Conservation (phyloP, 2,888 invertebrate genomes). For the Fabriciana adippe region DNA sequence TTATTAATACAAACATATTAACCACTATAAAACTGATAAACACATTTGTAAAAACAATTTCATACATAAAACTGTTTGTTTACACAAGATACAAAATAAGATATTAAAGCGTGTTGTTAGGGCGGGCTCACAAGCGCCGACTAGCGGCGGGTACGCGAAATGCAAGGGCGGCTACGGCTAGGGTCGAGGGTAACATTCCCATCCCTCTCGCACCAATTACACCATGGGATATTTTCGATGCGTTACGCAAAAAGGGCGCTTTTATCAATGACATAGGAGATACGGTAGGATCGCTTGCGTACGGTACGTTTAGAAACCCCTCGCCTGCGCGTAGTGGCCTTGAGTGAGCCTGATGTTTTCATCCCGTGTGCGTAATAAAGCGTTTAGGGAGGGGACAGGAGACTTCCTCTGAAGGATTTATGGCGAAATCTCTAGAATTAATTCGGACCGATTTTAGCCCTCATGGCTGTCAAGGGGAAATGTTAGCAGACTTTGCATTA, state of each 20-base stretch:
- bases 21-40: constrained; percentile 48
- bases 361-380: constrained; percentile 79
- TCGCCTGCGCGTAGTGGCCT: constrained; percentile 68
- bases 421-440: constrained; percentile 75
- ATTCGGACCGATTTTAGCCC: constrained; percentile 68
- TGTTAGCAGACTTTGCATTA: constrained; percentile 47
- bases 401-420: constrained; percentile 78
- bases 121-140: constrained; percentile 75
- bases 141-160: constrained; percentile 68
- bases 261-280: constrained; percentile 78
- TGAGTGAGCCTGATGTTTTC: constrained; percentile 78
- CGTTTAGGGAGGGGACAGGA: constrained; percentile 75
- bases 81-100: constrained; percentile 68
- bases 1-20: constrained; percentile 30
- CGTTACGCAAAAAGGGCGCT: constrained; percentile 76
- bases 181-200: constrained; percentile 55
- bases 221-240: constrained; percentile 56
- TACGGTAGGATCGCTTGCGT: constrained; percentile 46
- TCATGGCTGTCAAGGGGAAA: constrained; percentile 50
- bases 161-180: constrained; percentile 60
- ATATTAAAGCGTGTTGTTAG: constrained; percentile 66
- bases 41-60: constrained; percentile 45
- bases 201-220: constrained; percentile 65
- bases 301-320: constrained; percentile 48
- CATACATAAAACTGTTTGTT: constrained; percentile 70